Conservation (phyloP, 1,140 invertebrate genomes). For the Dendroctonus valens region DNA sequence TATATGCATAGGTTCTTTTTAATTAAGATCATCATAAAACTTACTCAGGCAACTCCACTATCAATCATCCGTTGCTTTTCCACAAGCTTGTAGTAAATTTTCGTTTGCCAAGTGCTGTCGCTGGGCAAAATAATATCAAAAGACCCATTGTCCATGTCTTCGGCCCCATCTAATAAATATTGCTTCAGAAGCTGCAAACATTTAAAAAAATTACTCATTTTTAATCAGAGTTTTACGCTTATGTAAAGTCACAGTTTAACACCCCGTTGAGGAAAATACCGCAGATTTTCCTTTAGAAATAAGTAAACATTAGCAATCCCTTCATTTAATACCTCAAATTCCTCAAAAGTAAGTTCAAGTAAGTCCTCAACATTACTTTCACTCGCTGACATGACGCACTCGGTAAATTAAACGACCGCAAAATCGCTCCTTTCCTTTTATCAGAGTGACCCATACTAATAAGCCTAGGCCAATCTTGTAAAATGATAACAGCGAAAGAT, state of each 20-base stretch:
- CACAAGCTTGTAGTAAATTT: conserved; percentile 71
- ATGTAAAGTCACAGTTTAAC: neutral
- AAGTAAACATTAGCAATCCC: too few species aligned
- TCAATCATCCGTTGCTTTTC: conserved; percentile 60
- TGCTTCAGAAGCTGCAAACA: conserved; percentile 46
- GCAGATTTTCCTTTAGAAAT: too few species aligned
- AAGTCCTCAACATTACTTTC: too few species aligned
- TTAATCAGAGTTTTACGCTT: neutral
- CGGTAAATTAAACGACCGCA: too few species aligned
- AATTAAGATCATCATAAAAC: neutral
- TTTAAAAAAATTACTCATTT: neutral
- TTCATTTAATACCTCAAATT: neutral
- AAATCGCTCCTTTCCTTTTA: too few species aligned
- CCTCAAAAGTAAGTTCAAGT: too few species aligned
- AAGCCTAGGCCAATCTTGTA: too few species aligned
- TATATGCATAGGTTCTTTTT: too few species aligned
- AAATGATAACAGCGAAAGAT: too few species aligned
- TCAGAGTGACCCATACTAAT: too few species aligned
- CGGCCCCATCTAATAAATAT: conserved; percentile 47
- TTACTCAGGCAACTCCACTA: conserved; percentile 16
- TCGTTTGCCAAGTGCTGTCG: conserved; percentile 68
- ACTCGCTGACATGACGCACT: too few species aligned
- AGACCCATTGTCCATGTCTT: conserved; percentile 42
- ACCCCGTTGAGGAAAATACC: neutral
- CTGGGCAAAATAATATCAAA: conserved; percentile 59